These are phyloP conservation scores for Cataglyphis altisquamis DNA, from an alignment of 2,888 invertebrate species.

Conservation along the genomic window DNA sequence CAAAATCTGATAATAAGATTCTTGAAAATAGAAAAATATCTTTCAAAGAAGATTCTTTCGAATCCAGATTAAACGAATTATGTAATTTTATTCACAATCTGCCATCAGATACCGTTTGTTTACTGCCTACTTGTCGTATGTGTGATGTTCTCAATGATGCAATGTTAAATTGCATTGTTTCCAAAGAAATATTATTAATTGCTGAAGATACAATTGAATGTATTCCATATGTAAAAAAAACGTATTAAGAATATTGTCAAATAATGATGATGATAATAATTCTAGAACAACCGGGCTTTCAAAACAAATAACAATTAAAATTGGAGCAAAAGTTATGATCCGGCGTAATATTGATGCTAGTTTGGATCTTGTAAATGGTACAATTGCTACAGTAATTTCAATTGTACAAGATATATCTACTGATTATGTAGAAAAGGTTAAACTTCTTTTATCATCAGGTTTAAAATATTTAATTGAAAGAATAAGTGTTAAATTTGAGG, in stretches of 20 bases:
- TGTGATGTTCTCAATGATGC: no score
- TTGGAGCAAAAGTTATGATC: not conserved
- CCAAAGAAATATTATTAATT: not conserved
- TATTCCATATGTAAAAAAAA: constrained; percentile 38
- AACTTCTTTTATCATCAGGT: constrained; percentile 40
- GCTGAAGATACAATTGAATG: constrained; percentile 60
- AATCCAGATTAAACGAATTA: no score
- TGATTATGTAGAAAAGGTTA: not conserved
- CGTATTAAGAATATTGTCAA: constrained; percentile 30
- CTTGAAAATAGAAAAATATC: no score
- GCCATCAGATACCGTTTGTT: no score
- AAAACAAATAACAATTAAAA: not conserved
- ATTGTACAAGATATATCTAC: not conserved
- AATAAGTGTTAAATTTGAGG: constrained; percentile 68
- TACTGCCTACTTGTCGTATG: no score
- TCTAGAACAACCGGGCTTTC: not conserved
- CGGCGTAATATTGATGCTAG: not conserved
- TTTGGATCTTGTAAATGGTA: not conserved
- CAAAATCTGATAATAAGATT: no score
- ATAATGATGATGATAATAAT: constrained; percentile 53
- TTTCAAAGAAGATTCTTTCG: no score
- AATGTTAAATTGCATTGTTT: not conserved
- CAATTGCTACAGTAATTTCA: not conserved
- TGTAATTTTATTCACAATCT: no score
- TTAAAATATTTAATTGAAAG: constrained; percentile 53